A percentile compares a stretch with the other conserved stretches of the same genome.
Conservation (phyloP, 1,140 invertebrate genomes). For the Chironomus striatipennis region DNA sequence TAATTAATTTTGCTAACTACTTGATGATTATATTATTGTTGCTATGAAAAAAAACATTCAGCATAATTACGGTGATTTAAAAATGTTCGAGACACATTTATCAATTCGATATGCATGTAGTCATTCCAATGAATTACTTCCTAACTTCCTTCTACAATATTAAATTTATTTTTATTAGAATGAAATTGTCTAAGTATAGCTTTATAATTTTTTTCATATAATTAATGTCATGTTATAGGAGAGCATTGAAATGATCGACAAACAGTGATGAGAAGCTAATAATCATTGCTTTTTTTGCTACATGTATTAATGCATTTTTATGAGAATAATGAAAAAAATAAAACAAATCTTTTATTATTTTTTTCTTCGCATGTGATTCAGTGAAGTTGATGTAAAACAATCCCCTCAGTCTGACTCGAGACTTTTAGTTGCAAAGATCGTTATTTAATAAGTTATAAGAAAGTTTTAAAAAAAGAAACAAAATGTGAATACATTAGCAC, state of each 20-base stretch:
- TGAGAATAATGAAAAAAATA: background rate
- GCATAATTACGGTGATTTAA: too few species aligned
- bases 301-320: conserved; percentile 1
- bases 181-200: too few species aligned
- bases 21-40: too few species aligned
- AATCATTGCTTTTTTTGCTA: background rate
- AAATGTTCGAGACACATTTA: too few species aligned
- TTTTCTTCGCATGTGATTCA: conserved; percentile 7
- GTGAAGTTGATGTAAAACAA: background rate
- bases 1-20: too few species aligned
- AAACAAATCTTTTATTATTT: background rate
- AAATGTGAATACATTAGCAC: conserved; percentile 13
- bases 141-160: too few species aligned
- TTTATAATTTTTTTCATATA: background rate
- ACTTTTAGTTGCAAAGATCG: background rate
- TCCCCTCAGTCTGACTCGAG: background rate
- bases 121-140: too few species aligned
- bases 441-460: background rate
- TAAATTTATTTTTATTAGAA: too few species aligned
- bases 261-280: background rate
- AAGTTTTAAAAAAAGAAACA: background rate
- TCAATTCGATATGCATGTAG: too few species aligned
- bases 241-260: background rate
- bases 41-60: too few species aligned
- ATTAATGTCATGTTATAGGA: background rate